phyloP scores from a whole-genome alignment of 2,888 invertebrate genomes.

The Dasypogon diadema region DNA sequence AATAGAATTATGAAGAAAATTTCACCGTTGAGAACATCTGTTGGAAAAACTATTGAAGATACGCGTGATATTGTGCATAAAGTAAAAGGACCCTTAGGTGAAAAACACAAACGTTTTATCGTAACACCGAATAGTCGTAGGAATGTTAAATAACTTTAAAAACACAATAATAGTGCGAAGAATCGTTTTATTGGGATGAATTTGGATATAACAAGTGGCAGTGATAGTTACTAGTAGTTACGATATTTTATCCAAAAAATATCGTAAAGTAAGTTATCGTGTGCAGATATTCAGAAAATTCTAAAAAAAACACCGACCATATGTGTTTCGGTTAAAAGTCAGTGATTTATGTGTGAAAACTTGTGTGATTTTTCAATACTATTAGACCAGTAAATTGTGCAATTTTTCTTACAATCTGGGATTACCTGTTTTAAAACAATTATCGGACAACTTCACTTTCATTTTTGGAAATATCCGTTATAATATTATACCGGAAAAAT shows the following conservation, averaged over 20 bases:
- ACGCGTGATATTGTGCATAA: neutral
- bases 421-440: neutral
- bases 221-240: neutral
- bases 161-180: neutral
- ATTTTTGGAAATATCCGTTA: neutral
- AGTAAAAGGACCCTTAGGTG: neutral
- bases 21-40: neutral
- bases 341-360: conserved; percentile 2
- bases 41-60: neutral
- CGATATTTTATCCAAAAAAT: neutral
- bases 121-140: neutral
- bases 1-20: neutral
- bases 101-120: neutral
- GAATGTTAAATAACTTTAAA: neutral
- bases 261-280: neutral
- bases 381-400: neutral
- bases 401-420: neutral
- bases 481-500: conserved; percentile 15
- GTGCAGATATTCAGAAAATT: neutral
- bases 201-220: neutral
- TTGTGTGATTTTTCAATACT: neutral
- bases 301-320: neutral
- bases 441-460: neutral
- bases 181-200: neutral
- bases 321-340: neutral